Base-by-base conservation (phyloP, 2,113 vertebrate species). In the Pimephales promelas region DNA sequence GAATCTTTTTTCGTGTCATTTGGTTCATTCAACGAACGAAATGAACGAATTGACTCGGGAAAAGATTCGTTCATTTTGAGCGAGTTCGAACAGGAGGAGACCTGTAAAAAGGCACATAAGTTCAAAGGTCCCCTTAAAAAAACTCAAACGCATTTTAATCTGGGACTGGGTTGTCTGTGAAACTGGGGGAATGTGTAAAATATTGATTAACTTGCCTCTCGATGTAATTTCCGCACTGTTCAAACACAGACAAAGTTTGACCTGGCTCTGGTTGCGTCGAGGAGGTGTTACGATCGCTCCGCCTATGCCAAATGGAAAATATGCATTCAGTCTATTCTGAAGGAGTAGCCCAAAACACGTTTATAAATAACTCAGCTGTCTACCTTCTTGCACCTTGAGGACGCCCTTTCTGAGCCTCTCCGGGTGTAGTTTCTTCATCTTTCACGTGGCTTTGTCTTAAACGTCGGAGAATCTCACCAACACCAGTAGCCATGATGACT, bases 401-500 rank as follows among this genome's bases (percentile, higher is more conserved):
- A n/a, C 56, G 14, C 9, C 11, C 22, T 5, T 31, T n/a, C 34
- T 20, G 34, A 36, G 5, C 31, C 14, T 49, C 52, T 52, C 16
- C n/a, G 10, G 9, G 9, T 3, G 6, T 26, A 71, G 70, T 45
- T 43, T 73, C n/a, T 18, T 49, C 78, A 47, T 2, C 47, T 22
- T 45, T 47, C 13, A 43, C 40, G 18, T 81, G 43, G 4, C 77
- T 78, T 57, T 81, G 28, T 26, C 24, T 68, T 59, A 81, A 72
- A 84, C 22, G 75, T 26, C 20, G 20, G 1, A 83, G 45, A 61
- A 86, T 80, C 26, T 49, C 64, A 24, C 22, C 70, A 26, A 82
- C 36, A 31, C 86, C 54, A 20, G 71, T 16, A 70, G 82, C 82
- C 82, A 87, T 84, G 10, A 14, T 43, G 73, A 11, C 11, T 57